Evolutionary conservation across 1,140 invertebrate species (phyloP), one percentile per base, ranked within the genome.

Genomic region (Alviniconcha marisindica): DNA sequence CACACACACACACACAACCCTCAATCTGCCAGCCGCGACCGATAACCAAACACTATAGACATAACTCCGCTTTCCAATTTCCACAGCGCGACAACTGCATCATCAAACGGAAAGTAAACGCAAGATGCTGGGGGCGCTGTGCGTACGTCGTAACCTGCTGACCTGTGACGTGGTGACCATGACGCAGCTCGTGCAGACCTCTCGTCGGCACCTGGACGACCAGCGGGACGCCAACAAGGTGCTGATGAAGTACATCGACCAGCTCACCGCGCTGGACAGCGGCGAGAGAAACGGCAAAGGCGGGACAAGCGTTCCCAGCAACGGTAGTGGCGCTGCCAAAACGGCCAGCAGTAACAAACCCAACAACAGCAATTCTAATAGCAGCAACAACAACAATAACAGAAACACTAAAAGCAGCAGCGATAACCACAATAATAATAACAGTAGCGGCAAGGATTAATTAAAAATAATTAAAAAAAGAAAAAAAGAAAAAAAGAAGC

Each of bases 261-360:
- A 66, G 51, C 51, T 63, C 81, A 80, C 54, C 81, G 44, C 33
- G 48, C 15, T 42, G 51, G 79, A 44, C 12, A 10, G 21, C 44
- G 73, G 10, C 69, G 71, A 33, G 28, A 79, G 14, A 18, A 54
- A 76, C 83, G 56, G 77, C 83, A 76, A 51, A 77, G 36, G 24
- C 77, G 63, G 38, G 56, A 54, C 14, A 71, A 77, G 69, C 71
- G 42, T 42, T 77, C 38, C 28, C 71, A 81, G 73, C 83, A 71
- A 51, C 42, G 38, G 24, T 38, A 66, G n/a, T 21, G 56, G 51
- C 48, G 28, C 21, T 69, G 63, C 33, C 63, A 10, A 14, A 24
- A 63, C 28, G 24, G 24, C 60, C 4, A 5, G 60, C 21, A 63
- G 24, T 31, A 63, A 63, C 60, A 63, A n/a, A 5, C 21, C 7